Evolutionary conservation across 2,113 vertebrate genomes (phyloP), one percentile per base, ranked within the genome.

Genomic region (Chunga burmeisteri): DNA sequence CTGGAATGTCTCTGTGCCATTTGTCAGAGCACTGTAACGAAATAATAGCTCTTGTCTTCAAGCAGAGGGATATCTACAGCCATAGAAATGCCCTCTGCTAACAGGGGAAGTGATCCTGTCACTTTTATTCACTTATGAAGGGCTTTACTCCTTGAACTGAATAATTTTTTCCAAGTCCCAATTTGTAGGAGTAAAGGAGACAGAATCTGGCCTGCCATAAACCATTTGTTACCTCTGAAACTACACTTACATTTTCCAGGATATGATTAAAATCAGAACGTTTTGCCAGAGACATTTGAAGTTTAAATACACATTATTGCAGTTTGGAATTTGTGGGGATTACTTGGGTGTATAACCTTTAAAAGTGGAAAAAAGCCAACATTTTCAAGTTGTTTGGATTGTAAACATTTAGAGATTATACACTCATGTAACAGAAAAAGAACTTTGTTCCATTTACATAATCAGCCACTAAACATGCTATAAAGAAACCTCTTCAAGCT

Each of bases 271-370:
- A 95, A 80, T 13, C 62, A 89, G 80, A 95, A 82, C 1, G 1
- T 91, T 86, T 77, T 95, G 78, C 89, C 66, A 94, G 87, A 95
- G 78, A 90, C 66, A 66, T 82, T 44, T 85, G 78, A 95, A 95
- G 78, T 87, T 91, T 95, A 94, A 94, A 89, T 85, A 75, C 49
- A 46, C 72, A 58, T 66, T 91, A 73, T 55, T 95, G 53, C 38
- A 73, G 46, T 87, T 95, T 73, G 81, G 55, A 93, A 82, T 94
- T 95, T 91, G 86, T 82, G 71, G 49, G 84, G 86, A 95, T 97
- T 97, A 90, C 66, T 90, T 42, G 73, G 44, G 10, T 82, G 16
- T 81, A 47, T 91, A 93, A 93, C 86, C 61, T 95, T 93, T 96
- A 90, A 85, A 91, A 82, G 46, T 72, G 89, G 83, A 85, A 87